These are phyloP conservation scores for Ptychobarbus kaznakovi DNA, from an alignment of 2,797 vertebrate species.

Conservation along the genomic window DNA sequence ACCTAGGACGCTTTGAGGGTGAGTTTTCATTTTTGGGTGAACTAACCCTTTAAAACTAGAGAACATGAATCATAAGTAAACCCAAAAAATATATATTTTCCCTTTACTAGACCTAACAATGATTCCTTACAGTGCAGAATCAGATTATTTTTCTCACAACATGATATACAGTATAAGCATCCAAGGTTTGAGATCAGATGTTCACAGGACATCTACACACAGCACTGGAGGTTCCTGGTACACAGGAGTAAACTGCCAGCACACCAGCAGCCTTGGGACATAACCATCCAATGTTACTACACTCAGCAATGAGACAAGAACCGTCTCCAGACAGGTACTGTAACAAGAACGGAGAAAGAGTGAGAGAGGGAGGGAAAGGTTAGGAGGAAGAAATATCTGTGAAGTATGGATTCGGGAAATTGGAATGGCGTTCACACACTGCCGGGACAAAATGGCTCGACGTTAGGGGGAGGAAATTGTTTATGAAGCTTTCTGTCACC, in stretches of 20 bases:
- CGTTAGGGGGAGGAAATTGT: slow-evolving; percentile 78
- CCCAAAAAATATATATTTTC: background rate
- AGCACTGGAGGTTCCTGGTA: background rate
- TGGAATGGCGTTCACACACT: slow-evolving; percentile 79
- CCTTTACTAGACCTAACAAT: background rate
- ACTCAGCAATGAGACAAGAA: slow-evolving; percentile 75
- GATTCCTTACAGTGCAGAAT: background rate
- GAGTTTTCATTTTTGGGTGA: too few relatives aligned
- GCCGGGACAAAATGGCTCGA: slow-evolving; percentile 79
- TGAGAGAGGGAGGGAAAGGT: slow-evolving; percentile 55
- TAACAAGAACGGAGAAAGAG: slow-evolving; percentile 51
- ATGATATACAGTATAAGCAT: slow-evolving; percentile 62
- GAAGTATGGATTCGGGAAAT: slow-evolving; percentile 83
- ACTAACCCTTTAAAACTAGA: background rate
- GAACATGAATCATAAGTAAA: background rate
- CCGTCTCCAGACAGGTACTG: slow-evolving; percentile 68
- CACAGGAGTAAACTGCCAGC: slow-evolving; percentile 76
- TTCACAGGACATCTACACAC: slow-evolving; percentile 7
- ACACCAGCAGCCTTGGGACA: slow-evolving; percentile 76
- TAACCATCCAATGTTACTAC: slow-evolving; percentile 77
- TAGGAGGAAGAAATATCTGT: slow-evolving; percentile 57
- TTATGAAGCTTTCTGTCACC: slow-evolving; percentile 82
- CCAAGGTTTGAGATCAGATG: slow-evolving; percentile 30
- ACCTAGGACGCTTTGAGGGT: too few relatives aligned
- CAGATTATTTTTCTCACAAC: background rate